A percentile compares a stretch with the other conserved stretches of the same genome.
phyloP scores from a whole-genome alignment of 2,888 invertebrate species.

The Eupeodes latifasciatus region DNA sequence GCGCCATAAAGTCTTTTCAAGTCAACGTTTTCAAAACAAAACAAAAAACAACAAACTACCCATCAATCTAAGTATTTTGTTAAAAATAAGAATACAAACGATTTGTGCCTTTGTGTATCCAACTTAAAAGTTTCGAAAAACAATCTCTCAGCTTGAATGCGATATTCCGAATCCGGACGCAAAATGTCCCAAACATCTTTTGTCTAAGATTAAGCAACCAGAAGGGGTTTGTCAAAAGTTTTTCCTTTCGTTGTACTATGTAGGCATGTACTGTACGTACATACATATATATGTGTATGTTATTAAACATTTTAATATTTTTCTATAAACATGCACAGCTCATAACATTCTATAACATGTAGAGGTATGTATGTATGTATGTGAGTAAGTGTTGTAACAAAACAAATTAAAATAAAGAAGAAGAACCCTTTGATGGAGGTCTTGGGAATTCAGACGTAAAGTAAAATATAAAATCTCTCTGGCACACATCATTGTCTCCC shows the following conservation, averaged over 20 bases:
- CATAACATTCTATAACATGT: neutral
- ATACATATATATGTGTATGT: neutral
- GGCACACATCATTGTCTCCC: slow-evolving; percentile 55
- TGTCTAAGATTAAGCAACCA: slow-evolving; percentile 42
- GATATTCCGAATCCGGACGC: neutral
- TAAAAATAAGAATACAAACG: neutral
- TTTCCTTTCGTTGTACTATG: neutral
- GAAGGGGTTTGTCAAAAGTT: slow-evolving; percentile 48
- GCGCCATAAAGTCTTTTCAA: neutral
- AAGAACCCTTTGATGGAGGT: slow-evolving; percentile 43
- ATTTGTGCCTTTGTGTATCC: neutral
- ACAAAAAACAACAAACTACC: neutral
- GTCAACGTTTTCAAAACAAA: neutral
- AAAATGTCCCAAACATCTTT: slow-evolving; percentile 27
- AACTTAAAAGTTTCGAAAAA: slow-evolving; percentile 6
- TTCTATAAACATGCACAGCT: slow-evolving; percentile 13
- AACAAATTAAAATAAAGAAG: slow-evolving; percentile 31
- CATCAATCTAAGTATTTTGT: neutral
- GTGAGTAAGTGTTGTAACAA: slow-evolving; percentile 8
- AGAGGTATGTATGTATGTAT: no score
- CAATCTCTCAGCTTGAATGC: slow-evolving; percentile 1
- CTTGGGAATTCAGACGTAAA: slow-evolving; percentile 46
- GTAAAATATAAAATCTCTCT: slow-evolving; percentile 41
- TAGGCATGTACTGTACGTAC: no score
- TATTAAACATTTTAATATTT: slow-evolving; percentile 30